phyloP scores from a whole-genome alignment of 1,140 invertebrate species.

The Lutraria rhynchaena region DNA sequence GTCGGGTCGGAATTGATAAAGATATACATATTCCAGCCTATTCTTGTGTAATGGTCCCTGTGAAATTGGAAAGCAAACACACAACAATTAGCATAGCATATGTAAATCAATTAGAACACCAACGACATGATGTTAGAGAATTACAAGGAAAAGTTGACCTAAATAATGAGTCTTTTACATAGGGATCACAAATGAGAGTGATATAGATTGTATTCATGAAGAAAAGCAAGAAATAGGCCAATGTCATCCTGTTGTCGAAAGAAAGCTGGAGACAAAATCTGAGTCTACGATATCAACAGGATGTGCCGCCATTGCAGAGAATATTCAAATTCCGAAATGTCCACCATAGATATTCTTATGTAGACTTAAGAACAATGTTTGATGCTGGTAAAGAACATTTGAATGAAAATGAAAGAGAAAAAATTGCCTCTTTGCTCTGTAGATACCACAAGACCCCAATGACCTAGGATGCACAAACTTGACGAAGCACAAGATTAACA shows the following conservation, averaged over 20 bases:
- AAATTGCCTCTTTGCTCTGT: not conserved
- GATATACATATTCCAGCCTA: not conserved
- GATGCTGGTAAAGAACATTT: not conserved
- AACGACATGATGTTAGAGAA: not conserved
- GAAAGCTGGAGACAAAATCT: not conserved
- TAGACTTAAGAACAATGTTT: constrained; percentile 10
- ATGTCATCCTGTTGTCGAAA: constrained; percentile 11
- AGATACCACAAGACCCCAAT: constrained; percentile 53
- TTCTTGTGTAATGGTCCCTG: constrained; percentile 4
- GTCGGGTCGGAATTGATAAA: not conserved
- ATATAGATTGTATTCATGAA: not conserved
- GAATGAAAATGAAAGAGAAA: not conserved
- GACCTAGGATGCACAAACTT: constrained; percentile 48
- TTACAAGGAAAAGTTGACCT: not conserved
- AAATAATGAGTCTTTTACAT: not conserved
- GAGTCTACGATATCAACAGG: not conserved
- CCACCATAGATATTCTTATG: not conserved
- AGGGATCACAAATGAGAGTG: constrained; percentile 19
- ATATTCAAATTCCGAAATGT: not conserved
- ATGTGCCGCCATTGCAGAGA: not conserved
- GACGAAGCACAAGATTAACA: constrained; percentile 57
- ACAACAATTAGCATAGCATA: not conserved
- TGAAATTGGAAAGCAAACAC: not conserved
- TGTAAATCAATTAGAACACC: not conserved
- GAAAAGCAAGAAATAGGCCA: not conserved